Base-by-base conservation (phyloP, 2,797 vertebrate species). In the Pseudochromis fuscus region DNA sequence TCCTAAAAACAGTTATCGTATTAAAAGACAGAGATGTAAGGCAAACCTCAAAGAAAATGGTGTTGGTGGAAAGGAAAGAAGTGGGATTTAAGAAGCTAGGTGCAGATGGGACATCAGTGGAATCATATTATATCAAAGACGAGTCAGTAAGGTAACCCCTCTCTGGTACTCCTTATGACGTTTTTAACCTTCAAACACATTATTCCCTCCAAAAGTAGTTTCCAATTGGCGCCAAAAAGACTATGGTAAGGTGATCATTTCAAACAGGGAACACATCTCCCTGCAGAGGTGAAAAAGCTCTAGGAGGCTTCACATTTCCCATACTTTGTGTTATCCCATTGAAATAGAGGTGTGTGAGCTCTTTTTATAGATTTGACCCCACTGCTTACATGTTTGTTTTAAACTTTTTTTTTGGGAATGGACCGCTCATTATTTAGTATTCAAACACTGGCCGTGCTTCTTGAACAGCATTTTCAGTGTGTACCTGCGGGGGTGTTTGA, bases 381-480 rank as follows among this genome's bases (percentile, higher is more conserved):
- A 45, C 67, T 69, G 70, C 75, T 79, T 79, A 61, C 80, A 72
- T 89, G 86, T 91, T 89, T 89, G 71, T 80, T 75, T 90, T 82
- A 75, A 89, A 79, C 72, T 67, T 86, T 79, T 86, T 79, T 88
- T 84, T 88, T 85, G 81, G 33, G 75, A 89, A 69, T 51, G 77
- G 74, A 50, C 25, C 52, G 70, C 79, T 92, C 88, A 88, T 92
- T 92, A 91, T 90, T 87, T 83, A 86, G 67, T 46, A 45, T 78
- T 79, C 66, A 79, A 86, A 88, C 79, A 70, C 57, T 58, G 66
- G 68, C 75, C 80, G 23, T 67, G 44, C 79, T 79, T 88, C 87
- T 85, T 87, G 80, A 82, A 72, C 67, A 67, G 57, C 73, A 69
- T 87, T 90, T 84, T 64, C 15, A 12, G 13, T 15, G 3, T 4